Evolutionary conservation across 2,113 vertebrate species (phyloP).

Genomic region (Sphaerodactylus townsendi): DNA sequence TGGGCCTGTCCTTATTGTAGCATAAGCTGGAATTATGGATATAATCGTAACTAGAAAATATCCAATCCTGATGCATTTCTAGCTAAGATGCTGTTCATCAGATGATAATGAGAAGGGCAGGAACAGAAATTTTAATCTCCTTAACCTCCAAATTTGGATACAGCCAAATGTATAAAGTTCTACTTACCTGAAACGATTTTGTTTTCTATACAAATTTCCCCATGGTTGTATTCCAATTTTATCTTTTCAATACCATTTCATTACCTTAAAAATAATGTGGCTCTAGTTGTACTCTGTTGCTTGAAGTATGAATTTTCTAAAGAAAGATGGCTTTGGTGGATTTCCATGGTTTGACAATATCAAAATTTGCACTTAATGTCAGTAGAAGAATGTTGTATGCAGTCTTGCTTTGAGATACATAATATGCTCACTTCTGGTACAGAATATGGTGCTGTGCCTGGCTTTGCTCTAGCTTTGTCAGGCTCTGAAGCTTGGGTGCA

Average conservation of each 20-base stretch:
- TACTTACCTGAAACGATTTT: too few relatives aligned
- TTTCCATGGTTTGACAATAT: neutral
- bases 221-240: too few relatives aligned
- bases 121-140: neutral
- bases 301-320: neutral
- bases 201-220: too few relatives aligned
- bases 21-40: neutral
- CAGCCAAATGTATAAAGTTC: too few relatives aligned
- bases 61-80: neutral
- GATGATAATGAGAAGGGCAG: neutral
- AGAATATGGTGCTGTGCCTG: too few relatives aligned
- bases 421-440: too few relatives aligned
- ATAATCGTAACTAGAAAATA: neutral
- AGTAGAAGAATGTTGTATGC: neutral
- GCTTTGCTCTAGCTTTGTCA: too few relatives aligned
- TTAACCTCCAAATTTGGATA: neutral
- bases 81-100: neutral
- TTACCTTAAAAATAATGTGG: too few relatives aligned
- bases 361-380: neutral
- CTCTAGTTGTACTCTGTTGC: too few relatives aligned
- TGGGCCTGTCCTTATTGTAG: neutral
- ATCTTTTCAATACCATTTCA: too few relatives aligned
- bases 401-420: constrained; percentile 29
- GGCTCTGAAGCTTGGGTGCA: too few relatives aligned
- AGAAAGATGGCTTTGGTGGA: neutral